These are phyloP conservation scores for Thaleichthys pacificus DNA, from an alignment of 2,797 vertebrate species.

Conservation along the genomic window DNA sequence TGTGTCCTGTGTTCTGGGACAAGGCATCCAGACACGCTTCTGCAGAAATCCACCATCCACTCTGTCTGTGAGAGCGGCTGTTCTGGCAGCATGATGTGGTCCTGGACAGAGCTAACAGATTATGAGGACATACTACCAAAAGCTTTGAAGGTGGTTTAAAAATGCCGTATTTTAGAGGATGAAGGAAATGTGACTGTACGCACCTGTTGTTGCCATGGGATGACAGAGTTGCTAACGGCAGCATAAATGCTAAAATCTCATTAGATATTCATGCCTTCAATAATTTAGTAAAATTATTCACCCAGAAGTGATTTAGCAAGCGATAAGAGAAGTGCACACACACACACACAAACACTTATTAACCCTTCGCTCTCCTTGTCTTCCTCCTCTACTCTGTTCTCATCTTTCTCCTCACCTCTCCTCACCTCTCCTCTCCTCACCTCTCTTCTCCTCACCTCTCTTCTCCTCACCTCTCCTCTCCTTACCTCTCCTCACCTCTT, in stretches of 20 bases:
- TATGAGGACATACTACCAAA: conserved; percentile 24
- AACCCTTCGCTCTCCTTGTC: not conserved
- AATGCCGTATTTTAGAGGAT: conserved; percentile 6
- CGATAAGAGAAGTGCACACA: too few species aligned
- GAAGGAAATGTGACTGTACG: conserved; percentile 13
- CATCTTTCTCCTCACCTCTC: not conserved
- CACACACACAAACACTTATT: too few species aligned
- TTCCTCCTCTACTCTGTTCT: conserved; percentile 1
- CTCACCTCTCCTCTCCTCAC: conserved; percentile 1
- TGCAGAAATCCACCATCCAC: not conserved
- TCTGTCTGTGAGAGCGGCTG: not conserved
- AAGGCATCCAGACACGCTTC: not conserved
- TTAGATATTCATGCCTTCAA: conserved; percentile 9
- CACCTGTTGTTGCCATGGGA: conserved; percentile 10
- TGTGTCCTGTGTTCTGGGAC: not conserved
- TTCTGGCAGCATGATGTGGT: too few species aligned
- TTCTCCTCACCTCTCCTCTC: not conserved
- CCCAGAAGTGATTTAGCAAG: not conserved
- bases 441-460: not conserved
- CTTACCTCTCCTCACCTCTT: not conserved
- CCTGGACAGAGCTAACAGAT: too few species aligned
- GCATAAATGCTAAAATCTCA: not conserved
- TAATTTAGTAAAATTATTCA: conserved; percentile 8
- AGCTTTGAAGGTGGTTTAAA: conserved; percentile 32
- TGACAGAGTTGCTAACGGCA: conserved; percentile 13